phyloP scores from a whole-genome alignment of 1,140 invertebrate genomes.

The Homalodisca vitripennis region DNA sequence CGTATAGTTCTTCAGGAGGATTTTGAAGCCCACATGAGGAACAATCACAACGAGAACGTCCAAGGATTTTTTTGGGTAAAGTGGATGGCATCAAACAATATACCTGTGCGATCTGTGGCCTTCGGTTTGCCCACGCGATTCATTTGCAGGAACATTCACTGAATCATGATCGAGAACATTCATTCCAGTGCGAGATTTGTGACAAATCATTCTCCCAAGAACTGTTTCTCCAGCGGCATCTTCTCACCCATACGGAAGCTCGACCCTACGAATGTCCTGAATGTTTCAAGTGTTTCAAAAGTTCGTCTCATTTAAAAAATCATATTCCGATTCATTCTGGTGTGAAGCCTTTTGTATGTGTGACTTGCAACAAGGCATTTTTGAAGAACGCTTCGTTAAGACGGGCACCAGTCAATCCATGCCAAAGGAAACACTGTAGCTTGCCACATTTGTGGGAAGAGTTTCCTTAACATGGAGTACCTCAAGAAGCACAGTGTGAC shows the following conservation, averaged over 20 bases:
- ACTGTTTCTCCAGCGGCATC: slow-evolving; percentile 62
- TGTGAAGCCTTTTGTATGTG: slow-evolving; percentile 48
- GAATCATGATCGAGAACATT: slow-evolving; percentile 50
- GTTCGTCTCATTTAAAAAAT: slow-evolving; percentile 41
- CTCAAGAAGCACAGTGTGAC: slow-evolving; percentile 31
- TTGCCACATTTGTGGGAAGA: slow-evolving; percentile 49
- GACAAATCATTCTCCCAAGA: slow-evolving; percentile 43
- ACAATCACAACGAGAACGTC: neutral
- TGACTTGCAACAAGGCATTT: slow-evolving; percentile 60
- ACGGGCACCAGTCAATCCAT: slow-evolving; percentile 48
- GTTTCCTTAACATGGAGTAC: slow-evolving; percentile 32
- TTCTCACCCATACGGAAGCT: slow-evolving; percentile 69
- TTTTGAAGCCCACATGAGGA: slow-evolving; percentile 37
- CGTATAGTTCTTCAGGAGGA: slow-evolving; percentile 35
- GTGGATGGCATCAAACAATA: slow-evolving; percentile 36
- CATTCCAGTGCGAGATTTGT: slow-evolving; percentile 52
- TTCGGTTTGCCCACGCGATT: slow-evolving; percentile 43
- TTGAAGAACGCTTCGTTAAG: slow-evolving; percentile 45
- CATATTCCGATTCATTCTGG: slow-evolving; percentile 47
- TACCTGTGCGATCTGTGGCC: slow-evolving; percentile 43
- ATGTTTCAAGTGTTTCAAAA: slow-evolving; percentile 46
- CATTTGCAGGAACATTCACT: slow-evolving; percentile 39
- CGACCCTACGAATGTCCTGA: slow-evolving; percentile 59
- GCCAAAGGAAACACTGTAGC: slow-evolving; percentile 51
- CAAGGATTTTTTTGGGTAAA: slow-evolving; percentile 6